Percentiles rank a stretch among this genome's conserved stretches.
Conservation (phyloP, 2,113 vertebrate species). For the Heterotis niloticus region DNA sequence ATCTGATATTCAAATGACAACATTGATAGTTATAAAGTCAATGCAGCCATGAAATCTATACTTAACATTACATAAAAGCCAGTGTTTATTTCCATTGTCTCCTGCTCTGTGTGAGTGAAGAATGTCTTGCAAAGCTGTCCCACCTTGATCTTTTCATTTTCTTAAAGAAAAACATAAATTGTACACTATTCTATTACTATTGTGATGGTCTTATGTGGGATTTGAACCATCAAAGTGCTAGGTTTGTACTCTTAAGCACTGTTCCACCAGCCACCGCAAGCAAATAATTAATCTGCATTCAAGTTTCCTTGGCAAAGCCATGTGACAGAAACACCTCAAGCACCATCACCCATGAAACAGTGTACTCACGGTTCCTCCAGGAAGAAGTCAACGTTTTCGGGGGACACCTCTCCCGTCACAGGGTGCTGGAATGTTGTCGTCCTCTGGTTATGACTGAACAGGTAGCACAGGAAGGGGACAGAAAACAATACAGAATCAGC, state of each 20-base stretch:
- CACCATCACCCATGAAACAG: neutral
- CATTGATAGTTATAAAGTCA: conserved; percentile 22
- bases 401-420: conserved; percentile 89
- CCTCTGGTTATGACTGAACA: conserved; percentile 88
- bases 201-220: too few species aligned
- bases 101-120: conserved; percentile 26
- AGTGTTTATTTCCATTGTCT: too few species aligned
- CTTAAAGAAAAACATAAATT: neutral
- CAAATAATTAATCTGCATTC: neutral
- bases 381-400: conserved; percentile 91
- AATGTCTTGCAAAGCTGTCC: conserved; percentile 14
- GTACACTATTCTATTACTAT: too few species aligned
- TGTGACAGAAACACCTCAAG: conserved; percentile 25
- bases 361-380: conserved; percentile 88
- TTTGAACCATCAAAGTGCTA: too few species aligned
- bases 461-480: conserved; percentile 29
- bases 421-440: conserved; percentile 88
- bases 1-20: too few species aligned
- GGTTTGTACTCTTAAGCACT: neutral
- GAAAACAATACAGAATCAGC: conserved; percentile 31
- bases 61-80: conserved; percentile 5
- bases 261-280: too few species aligned
- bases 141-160: conserved; percentile 6
- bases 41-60: conserved; percentile 31
- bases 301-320: conserved; percentile 19